Evolutionary conservation across 2,113 vertebrate genomes (phyloP), one percentile per base, ranked within the genome.

Genomic region (Microcebus lehilahytsara): DNA sequence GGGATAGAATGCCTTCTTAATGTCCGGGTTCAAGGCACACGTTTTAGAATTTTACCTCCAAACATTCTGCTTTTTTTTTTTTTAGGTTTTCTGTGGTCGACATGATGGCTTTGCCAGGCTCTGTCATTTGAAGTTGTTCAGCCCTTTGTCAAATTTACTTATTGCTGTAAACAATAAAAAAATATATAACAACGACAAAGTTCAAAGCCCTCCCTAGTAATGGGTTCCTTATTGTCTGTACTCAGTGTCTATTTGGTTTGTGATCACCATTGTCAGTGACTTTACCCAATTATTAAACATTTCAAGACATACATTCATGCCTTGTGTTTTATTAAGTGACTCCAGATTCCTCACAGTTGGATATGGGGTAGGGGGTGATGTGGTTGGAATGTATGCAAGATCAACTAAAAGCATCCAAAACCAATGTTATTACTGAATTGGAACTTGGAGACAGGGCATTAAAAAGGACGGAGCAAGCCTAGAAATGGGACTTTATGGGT

Each of bases 21-120:
- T 95, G 97, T 93, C 81, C 97, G 98, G 81, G 72, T 96, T 95
- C 95, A 58, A 72, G 97, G 86, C 67, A 84, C 94, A 25, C 90
- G 95, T 96, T 88, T 79, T 93, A 92, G n/a, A 91, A 75, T 96
- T 97, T 97, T 97, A 95, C 90, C 96, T 98, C 97, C 93, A 96
- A 78, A 96, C 96, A 80, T 98, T 95, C 96, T 98, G 92, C 98
- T 96, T 98, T 6, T 3, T 42, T 3, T 42, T 5, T 42, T 98
- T 97, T 98, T 95, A 95, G 97, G 95, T 86, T 85, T 94, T 80
- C 58, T 34, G 0, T 30, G 0, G 12, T 81, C 83, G 53, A n/a
- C 49, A 8, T 0, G 85, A 93, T 94, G 93, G 75, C 4, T 1
- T 71, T 98, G 95, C 96, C 81, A 56, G 95, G 86, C 83, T 49